Percentiles rank a stretch among this genome's conserved stretches.
These are phyloP conservation scores for Agrotis segetum DNA, from an alignment of 2,888 invertebrate species.

Conservation along the genomic window DNA sequence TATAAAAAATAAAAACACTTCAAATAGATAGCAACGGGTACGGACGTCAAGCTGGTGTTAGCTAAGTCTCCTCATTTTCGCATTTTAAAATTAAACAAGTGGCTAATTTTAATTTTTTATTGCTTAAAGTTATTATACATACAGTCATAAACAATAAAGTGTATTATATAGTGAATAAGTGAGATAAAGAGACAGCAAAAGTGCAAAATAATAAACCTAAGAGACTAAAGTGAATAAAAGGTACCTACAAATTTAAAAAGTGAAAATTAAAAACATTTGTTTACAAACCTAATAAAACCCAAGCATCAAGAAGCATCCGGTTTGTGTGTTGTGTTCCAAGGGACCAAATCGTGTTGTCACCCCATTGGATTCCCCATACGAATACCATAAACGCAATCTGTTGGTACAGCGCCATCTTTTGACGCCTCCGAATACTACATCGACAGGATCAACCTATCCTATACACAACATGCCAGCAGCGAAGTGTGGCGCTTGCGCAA, in stretches of 20 bases:
- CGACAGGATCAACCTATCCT: background rate
- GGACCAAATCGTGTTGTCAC: background rate
- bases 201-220: background rate
- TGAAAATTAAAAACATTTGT: background rate
- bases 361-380: background rate
- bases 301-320: background rate
- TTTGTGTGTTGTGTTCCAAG: background rate
- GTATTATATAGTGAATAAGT: background rate
- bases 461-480: background rate
- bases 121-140: too few relatives aligned
- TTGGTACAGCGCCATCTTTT: background rate
- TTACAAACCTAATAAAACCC: background rate
- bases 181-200: background rate
- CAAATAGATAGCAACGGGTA: too few relatives aligned
- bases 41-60: too few relatives aligned
- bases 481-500: constrained; percentile 2
- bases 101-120: too few relatives aligned
- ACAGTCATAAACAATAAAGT: too few relatives aligned
- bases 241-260: background rate
- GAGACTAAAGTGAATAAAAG: background rate
- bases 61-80: too few relatives aligned
- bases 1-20: too few relatives aligned
- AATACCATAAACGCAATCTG: background rate
- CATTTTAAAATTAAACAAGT: too few relatives aligned
- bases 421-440: background rate